A percentile compares a stretch with the other conserved stretches of the same genome.
These are phyloP conservation scores for Eulacestoma nigropectus DNA, from an alignment of 2,113 vertebrate genomes.

Conservation along the genomic window DNA sequence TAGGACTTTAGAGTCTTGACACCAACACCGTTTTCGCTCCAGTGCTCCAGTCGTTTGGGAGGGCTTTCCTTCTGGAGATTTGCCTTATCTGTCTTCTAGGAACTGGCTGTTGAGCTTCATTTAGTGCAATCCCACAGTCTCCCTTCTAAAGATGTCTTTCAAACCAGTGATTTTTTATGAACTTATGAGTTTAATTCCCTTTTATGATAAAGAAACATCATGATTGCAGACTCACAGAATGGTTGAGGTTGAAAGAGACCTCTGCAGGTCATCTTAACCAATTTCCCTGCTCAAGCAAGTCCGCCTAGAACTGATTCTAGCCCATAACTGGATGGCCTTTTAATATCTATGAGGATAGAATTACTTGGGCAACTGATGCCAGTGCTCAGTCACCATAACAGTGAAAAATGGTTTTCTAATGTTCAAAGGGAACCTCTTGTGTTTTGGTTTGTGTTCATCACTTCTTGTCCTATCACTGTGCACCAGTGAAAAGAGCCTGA, in stretches of 20 bases:
- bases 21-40: background rate
- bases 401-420: background rate
- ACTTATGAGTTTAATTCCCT: background rate
- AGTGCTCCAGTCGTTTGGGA: background rate
- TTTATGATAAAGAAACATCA: background rate
- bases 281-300: background rate
- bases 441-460: background rate
- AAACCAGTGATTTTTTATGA: background rate
- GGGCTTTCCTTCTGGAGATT: background rate
- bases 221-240: background rate
- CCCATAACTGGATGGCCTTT: background rate
- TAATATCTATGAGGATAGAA: background rate
- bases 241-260: background rate
- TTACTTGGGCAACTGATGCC: background rate
- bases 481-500: background rate
- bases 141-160: background rate
- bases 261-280: background rate
- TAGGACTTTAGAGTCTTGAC: background rate
- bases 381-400: background rate
- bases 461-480: background rate
- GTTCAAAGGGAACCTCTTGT: background rate
- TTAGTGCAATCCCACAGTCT: background rate
- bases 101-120: background rate
- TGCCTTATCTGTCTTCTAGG: background rate
- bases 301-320: fast-evolving